These are phyloP conservation scores for Melangyna quadrimaculata DNA, from an alignment of 2,888 invertebrate species.

Conservation along the genomic window DNA sequence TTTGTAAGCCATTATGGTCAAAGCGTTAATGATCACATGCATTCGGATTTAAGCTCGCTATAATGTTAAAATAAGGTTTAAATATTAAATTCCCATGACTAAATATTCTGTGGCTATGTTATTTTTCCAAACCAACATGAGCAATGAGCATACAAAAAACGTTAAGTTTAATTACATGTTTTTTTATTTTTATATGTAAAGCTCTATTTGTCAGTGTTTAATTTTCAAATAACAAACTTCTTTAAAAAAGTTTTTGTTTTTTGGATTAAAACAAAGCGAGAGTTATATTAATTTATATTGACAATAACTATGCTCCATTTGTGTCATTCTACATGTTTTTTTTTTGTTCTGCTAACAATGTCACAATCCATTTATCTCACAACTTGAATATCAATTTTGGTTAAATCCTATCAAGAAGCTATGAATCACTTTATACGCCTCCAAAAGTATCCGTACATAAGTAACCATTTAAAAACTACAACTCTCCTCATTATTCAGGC, in stretches of 20 bases:
- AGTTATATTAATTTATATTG: neutral
- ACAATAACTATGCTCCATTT: neutral
- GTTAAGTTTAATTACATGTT: too few species aligned
- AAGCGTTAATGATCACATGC: too few species aligned
- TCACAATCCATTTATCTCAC: constrained; percentile 28
- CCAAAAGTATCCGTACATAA: constrained; percentile 31
- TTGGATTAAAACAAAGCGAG: neutral
- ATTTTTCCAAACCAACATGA: too few species aligned
- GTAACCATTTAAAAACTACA: constrained; percentile 41
- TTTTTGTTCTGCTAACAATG: neutral
- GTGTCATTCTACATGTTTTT: neutral
- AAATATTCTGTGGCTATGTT: too few species aligned
- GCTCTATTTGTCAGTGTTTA: neutral
- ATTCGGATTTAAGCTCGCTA: too few species aligned
- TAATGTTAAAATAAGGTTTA: too few species aligned
- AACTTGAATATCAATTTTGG: constrained; percentile 30
- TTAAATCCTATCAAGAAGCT: constrained; percentile 43
- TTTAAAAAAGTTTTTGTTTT: neutral
- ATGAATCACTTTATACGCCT: constrained; percentile 55
- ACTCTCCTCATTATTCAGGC: constrained; percentile 49
- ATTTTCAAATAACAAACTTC: too few species aligned
- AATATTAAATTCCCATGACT: too few species aligned
- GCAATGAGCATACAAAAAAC: too few species aligned
- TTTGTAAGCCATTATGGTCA: too few species aligned
- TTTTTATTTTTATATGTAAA: neutral